Evolutionary conservation across 2,888 invertebrate species (phyloP), one percentile per base, ranked within the genome.

Genomic region (Phalangium opilio): DNA sequence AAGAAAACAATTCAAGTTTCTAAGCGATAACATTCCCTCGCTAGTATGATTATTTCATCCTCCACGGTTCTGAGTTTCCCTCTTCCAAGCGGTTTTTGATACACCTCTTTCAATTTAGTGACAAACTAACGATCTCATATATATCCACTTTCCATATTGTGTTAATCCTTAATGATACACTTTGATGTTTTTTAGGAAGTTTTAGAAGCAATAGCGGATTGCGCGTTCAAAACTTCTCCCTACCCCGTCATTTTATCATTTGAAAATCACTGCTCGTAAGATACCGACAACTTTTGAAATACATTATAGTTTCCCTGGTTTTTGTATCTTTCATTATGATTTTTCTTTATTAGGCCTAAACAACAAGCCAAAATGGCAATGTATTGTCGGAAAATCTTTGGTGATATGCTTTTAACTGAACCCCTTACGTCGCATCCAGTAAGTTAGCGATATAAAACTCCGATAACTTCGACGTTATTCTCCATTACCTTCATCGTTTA

Each of bases 171-270:
- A n/a, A n/a, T n/a, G n/a, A n/a, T n/a, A n/a, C n/a, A n/a, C n/a
- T n/a, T n/a, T n/a, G n/a, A n/a, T n/a, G n/a, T 27, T 45, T 58
- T 58, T 17, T 61, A 72, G 71, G 93, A 95, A 68, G 93, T 93
- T 32, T 77, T 95, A 55, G 91, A 93, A 70, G 93, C 95, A 52
- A 95, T 95, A 60, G 90, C 91, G 39, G 93, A 93, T 67, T 83
- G 84, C 67, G 93, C 95, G 60, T 95, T 95, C 72, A 95, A 95
- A 73, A 93, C 91, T 12, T 91, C 91, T n/a, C 90, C 93, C 62
- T 91, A 78, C 70, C 95, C 95, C 50, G 91, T 95, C 56, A 77
- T 95, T 65, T 74, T 95, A 60, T 91, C 91, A 62, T 95, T 95
- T 67, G 95, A 95, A 73, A 95, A 95, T 70, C 95, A 95, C 68